Percentiles rank a stretch among this genome's conserved stretches.
phyloP scores from a whole-genome alignment of 2,888 invertebrate species.

The Cremastinae sp. region DNA sequence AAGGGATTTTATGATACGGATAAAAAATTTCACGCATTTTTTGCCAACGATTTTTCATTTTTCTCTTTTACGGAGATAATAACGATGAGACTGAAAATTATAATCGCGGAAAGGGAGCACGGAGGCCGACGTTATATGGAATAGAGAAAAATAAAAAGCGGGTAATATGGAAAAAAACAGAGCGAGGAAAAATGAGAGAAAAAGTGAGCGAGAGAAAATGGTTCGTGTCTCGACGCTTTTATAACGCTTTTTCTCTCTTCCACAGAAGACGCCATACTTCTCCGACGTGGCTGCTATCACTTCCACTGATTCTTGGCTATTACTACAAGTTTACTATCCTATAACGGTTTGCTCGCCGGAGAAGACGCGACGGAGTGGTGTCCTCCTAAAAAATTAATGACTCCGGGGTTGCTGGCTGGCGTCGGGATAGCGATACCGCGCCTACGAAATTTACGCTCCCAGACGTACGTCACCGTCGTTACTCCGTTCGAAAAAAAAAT shows the following conservation, averaged over 20 bases:
- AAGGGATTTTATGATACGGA: too few species aligned
- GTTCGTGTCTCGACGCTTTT: constrained; percentile 31
- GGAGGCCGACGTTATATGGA: too few species aligned
- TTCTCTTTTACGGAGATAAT: constrained; percentile 11
- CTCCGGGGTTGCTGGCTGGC: constrained; percentile 26
- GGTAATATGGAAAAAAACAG: background rate
- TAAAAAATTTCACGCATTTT: background rate
- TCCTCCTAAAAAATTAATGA: constrained; percentile 53
- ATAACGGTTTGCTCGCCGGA: constrained; percentile 7
- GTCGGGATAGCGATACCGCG: constrained; percentile 27
- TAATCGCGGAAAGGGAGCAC: constrained; percentile 22
- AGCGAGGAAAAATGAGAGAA: background rate
- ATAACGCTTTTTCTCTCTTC: constrained; percentile 36
- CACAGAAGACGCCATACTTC: constrained; percentile 9
- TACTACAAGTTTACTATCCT: constrained; percentile 27
- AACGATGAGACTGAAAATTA: constrained; percentile 38
- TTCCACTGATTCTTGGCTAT: constrained; percentile 27
- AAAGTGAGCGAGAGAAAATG: constrained; percentile 17
- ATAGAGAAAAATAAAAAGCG: background rate
- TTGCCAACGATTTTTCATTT: background rate
- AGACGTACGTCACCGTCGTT: background rate
- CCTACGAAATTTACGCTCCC: constrained; percentile 27
- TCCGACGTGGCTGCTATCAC: constrained; percentile 26
- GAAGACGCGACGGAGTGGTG: constrained; percentile 20
- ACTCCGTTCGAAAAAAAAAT: constrained; percentile 18